phyloP scores from a whole-genome alignment of 2,888 invertebrate species.

The Aspidiotus destructor region DNA sequence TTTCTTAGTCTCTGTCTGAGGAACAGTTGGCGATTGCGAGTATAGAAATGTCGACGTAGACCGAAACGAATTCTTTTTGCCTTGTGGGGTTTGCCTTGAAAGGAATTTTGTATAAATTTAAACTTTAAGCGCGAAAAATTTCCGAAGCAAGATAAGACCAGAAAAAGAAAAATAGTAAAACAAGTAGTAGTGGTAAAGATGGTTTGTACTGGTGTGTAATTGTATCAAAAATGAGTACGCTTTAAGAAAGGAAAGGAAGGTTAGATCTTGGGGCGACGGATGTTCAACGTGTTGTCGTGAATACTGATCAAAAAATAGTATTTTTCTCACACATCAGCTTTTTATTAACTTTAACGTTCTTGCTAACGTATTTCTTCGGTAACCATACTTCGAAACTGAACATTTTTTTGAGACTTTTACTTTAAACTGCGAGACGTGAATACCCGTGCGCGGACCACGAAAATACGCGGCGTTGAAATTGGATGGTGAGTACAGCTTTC shows the following conservation, averaged over 20 bases:
- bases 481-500: constrained; percentile 20
- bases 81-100: not conserved
- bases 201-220: not conserved
- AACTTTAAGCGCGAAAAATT: not conserved
- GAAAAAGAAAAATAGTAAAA: not conserved
- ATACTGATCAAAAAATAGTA: constrained; percentile 32
- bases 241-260: constrained; percentile 5
- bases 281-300: constrained; percentile 28
- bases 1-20: too few relatives aligned
- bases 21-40: too few relatives aligned
- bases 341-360: constrained; percentile 33
- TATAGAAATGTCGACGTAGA: too few relatives aligned
- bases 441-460: not conserved
- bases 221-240: not conserved
- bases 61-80: too few relatives aligned
- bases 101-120: not conserved
- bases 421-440: constrained; percentile 9
- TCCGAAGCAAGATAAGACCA: not conserved
- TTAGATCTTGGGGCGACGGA: constrained; percentile 31
- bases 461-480: constrained; percentile 1
- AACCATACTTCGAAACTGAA: constrained; percentile 29
- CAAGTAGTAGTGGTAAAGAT: too few relatives aligned
- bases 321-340: constrained; percentile 32
- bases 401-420: constrained; percentile 30
- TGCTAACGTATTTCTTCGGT: constrained; percentile 30